A percentile compares a stretch with the other conserved stretches of the same genome.
phyloP scores from a whole-genome alignment of 2,113 vertebrate genomes.

The Limanda limanda region DNA sequence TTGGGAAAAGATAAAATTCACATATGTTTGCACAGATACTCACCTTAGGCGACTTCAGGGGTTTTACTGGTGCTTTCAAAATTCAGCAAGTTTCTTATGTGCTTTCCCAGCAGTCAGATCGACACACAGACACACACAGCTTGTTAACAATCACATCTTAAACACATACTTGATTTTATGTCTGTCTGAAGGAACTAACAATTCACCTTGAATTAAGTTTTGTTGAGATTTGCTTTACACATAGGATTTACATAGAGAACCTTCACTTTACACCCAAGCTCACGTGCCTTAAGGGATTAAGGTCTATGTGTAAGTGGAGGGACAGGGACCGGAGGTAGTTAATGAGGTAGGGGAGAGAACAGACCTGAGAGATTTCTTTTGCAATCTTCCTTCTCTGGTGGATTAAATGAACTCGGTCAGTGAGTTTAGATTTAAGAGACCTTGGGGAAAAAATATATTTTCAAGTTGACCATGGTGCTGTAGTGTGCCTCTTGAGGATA shows the following conservation, averaged over 20 bases:
- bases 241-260: no score
- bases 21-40: neutral
- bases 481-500: conserved; percentile 5
- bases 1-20: conserved; percentile 10
- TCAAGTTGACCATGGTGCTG: conserved; percentile 9
- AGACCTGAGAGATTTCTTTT: neutral
- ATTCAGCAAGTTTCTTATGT: no score
- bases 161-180: no score
- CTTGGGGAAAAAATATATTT: conserved; percentile 7
- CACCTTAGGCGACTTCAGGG: conserved; percentile 4
- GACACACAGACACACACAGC: neutral
- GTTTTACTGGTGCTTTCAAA: no score
- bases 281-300: conserved; percentile 23
- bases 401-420: conserved; percentile 13
- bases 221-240: no score
- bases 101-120: neutral
- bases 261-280: neutral
- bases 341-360: no score
- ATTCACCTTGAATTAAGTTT: no score
- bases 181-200: no score
- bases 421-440: neutral
- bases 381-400: neutral
- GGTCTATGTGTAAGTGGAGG: neutral
- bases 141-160: conserved; percentile 3
- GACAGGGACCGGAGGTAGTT: no score